A percentile compares a stretch with the other conserved stretches of the same genome.
These are phyloP conservation scores for Phylloscopus whistleri DNA, from an alignment of 2,113 vertebrate species.

Conservation along the genomic window DNA sequence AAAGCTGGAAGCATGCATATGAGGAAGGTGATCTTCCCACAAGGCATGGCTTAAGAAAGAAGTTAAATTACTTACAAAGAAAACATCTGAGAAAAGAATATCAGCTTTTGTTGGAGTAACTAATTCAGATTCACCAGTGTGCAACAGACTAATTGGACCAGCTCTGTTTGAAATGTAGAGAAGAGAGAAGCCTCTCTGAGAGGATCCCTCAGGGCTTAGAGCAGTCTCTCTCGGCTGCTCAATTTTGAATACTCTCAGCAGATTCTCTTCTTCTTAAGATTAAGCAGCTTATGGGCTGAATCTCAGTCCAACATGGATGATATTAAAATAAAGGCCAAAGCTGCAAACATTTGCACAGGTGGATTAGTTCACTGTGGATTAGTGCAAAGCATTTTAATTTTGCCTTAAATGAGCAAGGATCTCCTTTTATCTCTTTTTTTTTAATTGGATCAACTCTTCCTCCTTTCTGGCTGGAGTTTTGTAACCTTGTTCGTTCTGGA, in stretches of 20 bases:
- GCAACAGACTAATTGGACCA: constrained; percentile 52
- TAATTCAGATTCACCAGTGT: constrained; percentile 51
- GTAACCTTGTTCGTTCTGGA: neutral
- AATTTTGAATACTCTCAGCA: constrained; percentile 22
- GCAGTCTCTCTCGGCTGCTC: constrained; percentile 23
- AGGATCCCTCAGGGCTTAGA: constrained; percentile 35
- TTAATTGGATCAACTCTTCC: neutral
- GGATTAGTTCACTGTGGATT: neutral
- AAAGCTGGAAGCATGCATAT: neutral
- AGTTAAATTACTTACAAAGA: constrained; percentile 33
- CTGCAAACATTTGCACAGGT: constrained; percentile 25
- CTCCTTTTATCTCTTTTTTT: neutral
- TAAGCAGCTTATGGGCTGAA: constrained; percentile 38
- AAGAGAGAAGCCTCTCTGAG: constrained; percentile 14
- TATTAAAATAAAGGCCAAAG: constrained; percentile 31
- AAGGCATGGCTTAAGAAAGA: constrained; percentile 6
- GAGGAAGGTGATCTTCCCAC: constrained; percentile 18
- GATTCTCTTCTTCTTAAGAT: constrained; percentile 18
- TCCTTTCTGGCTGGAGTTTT: neutral
- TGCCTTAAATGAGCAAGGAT: constrained; percentile 7
- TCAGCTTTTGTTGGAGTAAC: constrained; percentile 30
- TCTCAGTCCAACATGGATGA: neutral
- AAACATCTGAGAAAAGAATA: constrained; percentile 31
- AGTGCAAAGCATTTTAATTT: constrained; percentile 28
- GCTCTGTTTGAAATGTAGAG: constrained; percentile 41